Percentiles rank a stretch among this genome's conserved stretches.
phyloP scores from a whole-genome alignment of 2,888 invertebrate genomes.

The Cantharis rufa region DNA sequence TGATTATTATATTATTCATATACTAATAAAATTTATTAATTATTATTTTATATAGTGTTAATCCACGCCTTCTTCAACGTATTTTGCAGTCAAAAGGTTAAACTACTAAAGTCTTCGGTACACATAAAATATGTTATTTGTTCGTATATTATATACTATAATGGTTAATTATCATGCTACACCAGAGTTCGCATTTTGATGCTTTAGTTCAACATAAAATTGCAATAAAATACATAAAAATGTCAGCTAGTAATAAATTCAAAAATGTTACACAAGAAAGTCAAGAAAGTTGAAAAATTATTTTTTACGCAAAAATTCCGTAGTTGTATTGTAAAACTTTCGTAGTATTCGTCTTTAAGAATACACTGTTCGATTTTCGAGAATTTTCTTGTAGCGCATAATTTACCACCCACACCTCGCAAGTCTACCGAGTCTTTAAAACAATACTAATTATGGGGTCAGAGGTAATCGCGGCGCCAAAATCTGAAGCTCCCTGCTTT shows the following conservation, averaged over 20 bases:
- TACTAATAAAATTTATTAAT: background rate
- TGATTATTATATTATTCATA: background rate
- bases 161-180: background rate
- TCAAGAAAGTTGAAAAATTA: background rate
- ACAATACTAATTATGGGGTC: constrained; percentile 33
- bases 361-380: constrained; percentile 11
- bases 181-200: background rate
- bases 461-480: constrained; percentile 20
- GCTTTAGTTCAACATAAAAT: background rate
- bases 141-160: background rate
- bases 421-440: constrained; percentile 29
- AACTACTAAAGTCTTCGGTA: background rate
- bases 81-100: background rate
- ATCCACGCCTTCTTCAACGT: background rate
- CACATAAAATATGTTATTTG: background rate
- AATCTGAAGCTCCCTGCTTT: background rate
- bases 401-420: constrained; percentile 29
- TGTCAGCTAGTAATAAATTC: background rate
- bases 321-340: background rate
- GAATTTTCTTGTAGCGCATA: constrained; percentile 21
- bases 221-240: background rate
- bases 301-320: background rate
- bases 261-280: background rate
- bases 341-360: constrained; percentile 1
- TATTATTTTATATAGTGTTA: background rate